Conservation (phyloP, 2,888 invertebrate genomes). For the Tinea trinotella region DNA sequence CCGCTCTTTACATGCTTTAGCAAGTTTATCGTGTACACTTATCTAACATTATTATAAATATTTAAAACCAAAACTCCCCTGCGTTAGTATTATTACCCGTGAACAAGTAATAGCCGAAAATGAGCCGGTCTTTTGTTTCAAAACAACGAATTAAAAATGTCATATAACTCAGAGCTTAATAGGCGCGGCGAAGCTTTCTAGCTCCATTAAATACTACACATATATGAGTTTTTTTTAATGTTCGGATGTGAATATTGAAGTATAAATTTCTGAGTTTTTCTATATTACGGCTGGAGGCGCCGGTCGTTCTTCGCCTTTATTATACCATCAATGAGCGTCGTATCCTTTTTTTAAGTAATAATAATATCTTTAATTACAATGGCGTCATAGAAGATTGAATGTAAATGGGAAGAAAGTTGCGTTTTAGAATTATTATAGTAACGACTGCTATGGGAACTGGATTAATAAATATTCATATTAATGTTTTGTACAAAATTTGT, state of each 20-base stretch:
- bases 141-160: conserved; percentile 39
- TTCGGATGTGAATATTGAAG: conserved; percentile 8
- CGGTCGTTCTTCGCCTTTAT: conserved; percentile 12
- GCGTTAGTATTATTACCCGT: not conserved
- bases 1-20: not conserved
- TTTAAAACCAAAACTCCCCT: not conserved
- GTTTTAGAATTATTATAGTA: conserved; percentile 16
- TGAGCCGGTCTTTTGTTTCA: conserved; percentile 15
- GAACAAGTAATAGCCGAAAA: conserved; percentile 7
- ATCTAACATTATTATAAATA: not conserved
- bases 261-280: conserved; percentile 11
- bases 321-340: conserved; percentile 10
- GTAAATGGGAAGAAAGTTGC: conserved; percentile 17
- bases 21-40: not conserved
- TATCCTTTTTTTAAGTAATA: conserved; percentile 17
- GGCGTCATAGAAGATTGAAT: conserved; percentile 13
- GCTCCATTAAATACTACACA: conserved; percentile 61
- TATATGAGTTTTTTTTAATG: conserved; percentile 12
- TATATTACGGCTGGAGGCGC: conserved; percentile 14
- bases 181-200: conserved; percentile 60
- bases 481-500: conserved; percentile 9
- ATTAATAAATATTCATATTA: conserved; percentile 18
- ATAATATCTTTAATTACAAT: conserved; percentile 17
- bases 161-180: conserved; percentile 62
- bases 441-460: conserved; percentile 3